Base-by-base conservation (phyloP, 2,888 invertebrate species). In the Trachelus tabidus region DNA sequence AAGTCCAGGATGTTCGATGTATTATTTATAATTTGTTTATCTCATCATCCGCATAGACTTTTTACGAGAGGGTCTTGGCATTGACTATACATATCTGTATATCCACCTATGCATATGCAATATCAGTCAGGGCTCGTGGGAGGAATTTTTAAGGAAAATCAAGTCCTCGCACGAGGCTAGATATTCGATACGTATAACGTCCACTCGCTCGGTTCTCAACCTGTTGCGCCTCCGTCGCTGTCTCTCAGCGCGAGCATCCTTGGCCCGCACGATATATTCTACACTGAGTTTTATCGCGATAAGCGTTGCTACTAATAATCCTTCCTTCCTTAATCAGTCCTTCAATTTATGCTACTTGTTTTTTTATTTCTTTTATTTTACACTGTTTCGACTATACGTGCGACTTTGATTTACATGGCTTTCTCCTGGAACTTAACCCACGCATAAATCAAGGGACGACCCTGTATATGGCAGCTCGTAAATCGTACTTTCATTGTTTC, bases 1-100 rank as follows among this genome's bases (percentile, higher is more conserved):
- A 77, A 78, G 76, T 82, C 73, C 79, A 68, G 79, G 79, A 80
- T 84, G 83, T 87, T 85, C 85, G 83, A 90, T 90, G 88, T 89
- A 88, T 90, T 89, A 90, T 90, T 90, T 89, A 89, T 90, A 85
- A 88, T 87, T 87, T 87, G 85, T 87, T 88, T 87, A 86, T 88
- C 85, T 83, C 84, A 86, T 87, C 86, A 85, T 86, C 83, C 83
- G 83, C 80, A 83, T 76, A 79, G 76, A 81, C 80, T 82, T 78
- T 78, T 76, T 81, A 76, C 77, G 77, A 40, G 40, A 40, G 40
- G 15, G 6, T 40, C 2, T 56, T 56, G 40, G 2, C 23, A 56
- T 23, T 23, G 40, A 56, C 23, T 56, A 23, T 56, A 56, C 23
- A 6, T 23, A 40, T 23, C 40, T 23, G 15, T 56, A 56, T 23